Percentiles rank a stretch among this genome's conserved stretches.
These are phyloP conservation scores for Drosophila lacertosa DNA, from an alignment of 1,140 invertebrate species.

Conservation along the genomic window DNA sequence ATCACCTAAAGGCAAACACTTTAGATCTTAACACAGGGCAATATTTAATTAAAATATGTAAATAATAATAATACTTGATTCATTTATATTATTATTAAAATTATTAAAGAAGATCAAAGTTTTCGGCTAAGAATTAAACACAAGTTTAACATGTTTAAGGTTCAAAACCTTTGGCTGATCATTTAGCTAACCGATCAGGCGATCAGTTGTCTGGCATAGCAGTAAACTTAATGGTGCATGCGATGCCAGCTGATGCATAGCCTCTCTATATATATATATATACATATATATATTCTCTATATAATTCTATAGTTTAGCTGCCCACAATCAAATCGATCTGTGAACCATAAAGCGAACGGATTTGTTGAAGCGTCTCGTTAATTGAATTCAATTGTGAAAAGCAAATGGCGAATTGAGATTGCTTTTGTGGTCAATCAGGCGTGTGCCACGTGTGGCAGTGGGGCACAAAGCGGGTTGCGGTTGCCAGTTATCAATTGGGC, in stretches of 20 bases:
- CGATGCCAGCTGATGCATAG: neutral
- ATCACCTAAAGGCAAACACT: neutral
- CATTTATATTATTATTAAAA: too few relatives aligned
- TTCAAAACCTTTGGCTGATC: too few relatives aligned
- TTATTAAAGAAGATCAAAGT: too few relatives aligned
- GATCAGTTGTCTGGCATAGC: neutral
- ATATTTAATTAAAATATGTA: too few relatives aligned
- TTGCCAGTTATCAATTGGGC: slow-evolving; percentile 31
- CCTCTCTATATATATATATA: neutral
- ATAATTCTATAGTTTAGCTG: slow-evolving; percentile 19
- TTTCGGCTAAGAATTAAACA: too few relatives aligned
- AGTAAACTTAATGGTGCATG: slow-evolving; percentile 14
- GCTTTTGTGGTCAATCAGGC: slow-evolving; percentile 42
- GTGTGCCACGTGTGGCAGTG: slow-evolving; percentile 44
- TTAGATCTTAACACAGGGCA: neutral
- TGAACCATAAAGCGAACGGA: slow-evolving; percentile 41
- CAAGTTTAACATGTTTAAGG: too few relatives aligned
- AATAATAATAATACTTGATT: too few relatives aligned
- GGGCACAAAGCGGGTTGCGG: slow-evolving; percentile 3
- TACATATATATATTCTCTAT: neutral
- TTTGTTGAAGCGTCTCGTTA: slow-evolving; percentile 50
- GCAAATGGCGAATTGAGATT: slow-evolving; percentile 1
- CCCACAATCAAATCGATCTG: slow-evolving; percentile 36
- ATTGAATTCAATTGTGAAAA: slow-evolving; percentile 51
- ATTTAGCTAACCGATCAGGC: neutral